Conservation (phyloP, 2,888 invertebrate species). For the Cacoxenus indagator region DNA sequence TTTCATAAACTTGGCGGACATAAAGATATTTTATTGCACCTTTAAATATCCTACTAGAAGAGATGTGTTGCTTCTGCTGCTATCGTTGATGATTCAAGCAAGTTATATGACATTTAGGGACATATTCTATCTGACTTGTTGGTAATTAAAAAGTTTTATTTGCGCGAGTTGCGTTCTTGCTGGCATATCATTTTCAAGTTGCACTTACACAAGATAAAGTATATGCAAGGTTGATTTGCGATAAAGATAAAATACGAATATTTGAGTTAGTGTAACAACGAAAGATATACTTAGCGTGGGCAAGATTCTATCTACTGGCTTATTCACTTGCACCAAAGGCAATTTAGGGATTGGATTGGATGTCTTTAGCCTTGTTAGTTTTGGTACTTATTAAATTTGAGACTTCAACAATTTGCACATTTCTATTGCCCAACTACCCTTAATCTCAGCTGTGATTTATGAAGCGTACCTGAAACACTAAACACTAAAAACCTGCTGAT, state of each 20-base stretch:
- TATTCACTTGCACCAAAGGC: too few species aligned
- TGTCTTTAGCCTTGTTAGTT: too few species aligned
- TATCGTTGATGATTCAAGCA: background rate
- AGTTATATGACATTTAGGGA: background rate
- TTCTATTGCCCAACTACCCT: background rate
- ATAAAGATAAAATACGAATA: too few species aligned
- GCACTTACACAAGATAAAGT: background rate
- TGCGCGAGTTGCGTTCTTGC: background rate
- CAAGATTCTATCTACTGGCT: too few species aligned
- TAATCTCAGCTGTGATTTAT: background rate
- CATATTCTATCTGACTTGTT: background rate
- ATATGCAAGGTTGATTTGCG: background rate
- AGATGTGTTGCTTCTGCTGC: background rate
- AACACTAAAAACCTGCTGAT: background rate
- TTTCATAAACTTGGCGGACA: background rate
- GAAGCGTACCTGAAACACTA: background rate
- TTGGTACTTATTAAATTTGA: too few species aligned
- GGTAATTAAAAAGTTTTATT: conserved; percentile 1
- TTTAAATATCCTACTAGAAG: background rate
- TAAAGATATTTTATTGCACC: conserved; percentile 17
- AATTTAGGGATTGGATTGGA: too few species aligned
- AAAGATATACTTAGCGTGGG: too few species aligned
- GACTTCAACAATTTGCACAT: too few species aligned
- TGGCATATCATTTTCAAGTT: background rate
- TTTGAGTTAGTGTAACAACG: too few species aligned